A percentile compares a stretch with the other conserved stretches of the same genome.
Evolutionary conservation across 2,797 vertebrate species (phyloP).

Genomic region (Chaetophractus vellerosus): DNA sequence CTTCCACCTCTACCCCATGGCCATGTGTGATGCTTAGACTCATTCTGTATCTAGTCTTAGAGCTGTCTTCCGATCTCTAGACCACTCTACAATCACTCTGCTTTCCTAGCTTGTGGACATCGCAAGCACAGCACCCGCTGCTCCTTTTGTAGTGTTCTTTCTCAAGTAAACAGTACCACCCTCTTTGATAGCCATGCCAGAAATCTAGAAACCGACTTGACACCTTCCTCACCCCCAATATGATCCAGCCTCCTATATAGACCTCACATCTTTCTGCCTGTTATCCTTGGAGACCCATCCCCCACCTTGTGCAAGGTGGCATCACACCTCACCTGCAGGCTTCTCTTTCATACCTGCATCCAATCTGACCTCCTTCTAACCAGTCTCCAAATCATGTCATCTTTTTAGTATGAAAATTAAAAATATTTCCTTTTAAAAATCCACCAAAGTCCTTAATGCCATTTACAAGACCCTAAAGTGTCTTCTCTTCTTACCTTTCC

Average conservation of each 20-base stretch:
- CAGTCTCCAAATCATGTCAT: background rate
- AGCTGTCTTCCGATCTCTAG: background rate
- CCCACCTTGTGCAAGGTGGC: background rate
- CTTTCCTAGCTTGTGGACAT: rapidly evolving
- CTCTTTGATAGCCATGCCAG: background rate
- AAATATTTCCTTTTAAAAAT: background rate
- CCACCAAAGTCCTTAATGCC: too few relatives aligned
- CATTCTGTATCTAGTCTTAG: background rate
- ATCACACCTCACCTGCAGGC: background rate
- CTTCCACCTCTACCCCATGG: background rate
- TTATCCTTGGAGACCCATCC: background rate
- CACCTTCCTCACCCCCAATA: background rate
- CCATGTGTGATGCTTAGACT: rapidly evolving
- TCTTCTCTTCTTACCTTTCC: background rate
- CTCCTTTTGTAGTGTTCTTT: background rate
- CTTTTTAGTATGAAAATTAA: background rate
- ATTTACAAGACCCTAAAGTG: rapidly evolving
- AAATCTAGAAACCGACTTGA: background rate
- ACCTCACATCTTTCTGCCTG: background rate
- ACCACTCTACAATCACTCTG: background rate
- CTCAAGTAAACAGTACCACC: background rate
- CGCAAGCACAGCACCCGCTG: background rate
- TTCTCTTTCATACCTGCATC: background rate
- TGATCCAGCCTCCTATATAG: too few relatives aligned
- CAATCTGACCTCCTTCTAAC: background rate